Percentiles rank a stretch among this genome's conserved stretches.
phyloP scores from a whole-genome alignment of 2,888 invertebrate genomes.

The Nyleta sp. region DNA sequence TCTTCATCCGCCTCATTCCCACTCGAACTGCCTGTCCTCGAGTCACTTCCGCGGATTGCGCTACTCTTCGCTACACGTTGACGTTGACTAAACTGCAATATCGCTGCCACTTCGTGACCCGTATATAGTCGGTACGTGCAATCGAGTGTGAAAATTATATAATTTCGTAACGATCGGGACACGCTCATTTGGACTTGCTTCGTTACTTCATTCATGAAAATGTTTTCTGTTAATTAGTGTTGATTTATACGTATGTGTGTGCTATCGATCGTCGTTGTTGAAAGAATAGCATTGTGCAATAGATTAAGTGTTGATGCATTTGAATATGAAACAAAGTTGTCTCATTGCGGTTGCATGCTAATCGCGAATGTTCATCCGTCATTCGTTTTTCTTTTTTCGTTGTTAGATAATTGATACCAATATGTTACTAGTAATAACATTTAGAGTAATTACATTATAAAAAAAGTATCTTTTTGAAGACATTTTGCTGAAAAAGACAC shows the following conservation, averaged over 20 bases:
- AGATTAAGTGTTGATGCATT: slow-evolving; percentile 11
- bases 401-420: too few relatives aligned
- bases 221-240: slow-evolving; percentile 44
- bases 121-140: slow-evolving; percentile 39
- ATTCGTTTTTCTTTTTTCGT: too few relatives aligned
- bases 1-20: slow-evolving; percentile 51
- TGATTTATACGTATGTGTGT: slow-evolving; percentile 30
- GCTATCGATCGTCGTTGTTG: slow-evolving; percentile 12
- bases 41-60: slow-evolving; percentile 55
- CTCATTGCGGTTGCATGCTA: too few relatives aligned
- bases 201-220: slow-evolving; percentile 39
- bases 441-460: too few relatives aligned
- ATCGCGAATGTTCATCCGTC: too few relatives aligned
- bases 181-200: slow-evolving; percentile 25
- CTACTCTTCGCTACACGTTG: slow-evolving; percentile 34
- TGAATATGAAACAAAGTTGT: too few relatives aligned
- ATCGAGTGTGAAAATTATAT: slow-evolving; percentile 57
- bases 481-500: too few relatives aligned
- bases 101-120: slow-evolving; percentile 49
- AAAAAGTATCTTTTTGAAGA: too few relatives aligned
- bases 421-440: too few relatives aligned
- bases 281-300: slow-evolving; percentile 20
- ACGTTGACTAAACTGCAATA: slow-evolving; percentile 58
- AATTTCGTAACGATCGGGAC: slow-evolving; percentile 42
- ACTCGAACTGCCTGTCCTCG: slow-evolving; percentile 45